Base-by-base conservation (phyloP, 2,797 vertebrate species). In the Spinus olivaceus region DNA sequence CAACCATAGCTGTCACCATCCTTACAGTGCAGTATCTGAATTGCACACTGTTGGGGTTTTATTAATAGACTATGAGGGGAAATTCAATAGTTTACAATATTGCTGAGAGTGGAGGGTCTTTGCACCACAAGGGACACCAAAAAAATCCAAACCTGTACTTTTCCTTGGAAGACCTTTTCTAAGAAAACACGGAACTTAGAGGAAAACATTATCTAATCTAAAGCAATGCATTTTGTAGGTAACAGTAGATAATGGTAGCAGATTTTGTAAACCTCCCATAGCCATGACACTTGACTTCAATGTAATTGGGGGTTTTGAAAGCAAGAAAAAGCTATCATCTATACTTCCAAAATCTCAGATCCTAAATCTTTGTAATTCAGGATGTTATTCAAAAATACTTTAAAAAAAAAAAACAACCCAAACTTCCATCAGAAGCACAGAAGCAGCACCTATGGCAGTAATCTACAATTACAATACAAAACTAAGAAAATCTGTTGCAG, bases 51-150 rank as follows among this genome's bases (percentile, higher is more conserved):
- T 41, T 69, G 53, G 11, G 37, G 27, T 22, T 79, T 71, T 57
- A 76, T 72, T 74, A 77, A 42, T 3, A 44, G 17, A n/a, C 3
- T 24, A 22, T 4, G 7, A 83, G 28, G 30, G 44, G 41, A 92
- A 84, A 84, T 2, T 11, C 12, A 57, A n/a, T 22, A n/a, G 28
- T 54, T 83, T 64, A 51, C 0, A 0, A 47, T 24, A 49, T 2
- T 53, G 27, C 37, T 66, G 56, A 72, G 61, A 1, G 1, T 27
- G 14, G 30, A 90, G 9, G 24, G n/a, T 42, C 22, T 46, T 39
- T n/a, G 27, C 7, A 69, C 30, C 44, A 37, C 0, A 2, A 81
- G 8, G 28, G 15, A 69, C 10, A 30, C 5, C 6, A 82, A 81
- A 88, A 50, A 50, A 63, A 37, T 2, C 4, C 32, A 1, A 42